These are phyloP conservation scores for Seriola quinqueradiata DNA, from an alignment of 2,113 vertebrate species.

Conservation along the genomic window DNA sequence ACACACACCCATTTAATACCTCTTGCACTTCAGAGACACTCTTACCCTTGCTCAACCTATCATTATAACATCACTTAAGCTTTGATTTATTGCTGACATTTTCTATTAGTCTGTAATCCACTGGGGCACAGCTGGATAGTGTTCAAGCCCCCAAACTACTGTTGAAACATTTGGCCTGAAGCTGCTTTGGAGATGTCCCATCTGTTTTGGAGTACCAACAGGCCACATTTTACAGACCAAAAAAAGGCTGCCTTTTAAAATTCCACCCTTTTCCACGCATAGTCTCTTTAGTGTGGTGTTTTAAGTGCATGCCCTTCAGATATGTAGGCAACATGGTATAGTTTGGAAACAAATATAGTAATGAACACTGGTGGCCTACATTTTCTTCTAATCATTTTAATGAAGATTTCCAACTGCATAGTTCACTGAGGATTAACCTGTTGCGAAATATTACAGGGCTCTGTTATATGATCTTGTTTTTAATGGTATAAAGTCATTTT, in stretches of 20 bases:
- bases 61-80: conserved; percentile 65
- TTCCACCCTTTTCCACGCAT: conserved; percentile 53
- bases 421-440: neutral
- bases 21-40: conserved; percentile 34
- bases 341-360: conserved; percentile 67
- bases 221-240: conserved; percentile 72
- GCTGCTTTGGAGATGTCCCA: conserved; percentile 68
- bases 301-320: conserved; percentile 48
- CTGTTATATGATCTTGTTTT: neutral
- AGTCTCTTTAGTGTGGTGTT: conserved; percentile 67
- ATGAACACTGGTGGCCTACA: conserved; percentile 18
- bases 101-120: conserved; percentile 74
- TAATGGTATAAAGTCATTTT: neutral
- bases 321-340: conserved; percentile 46
- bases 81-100: conserved; percentile 70
- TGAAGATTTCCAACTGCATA: neutral
- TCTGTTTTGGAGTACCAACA: conserved; percentile 74
- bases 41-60: conserved; percentile 39
- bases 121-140: conserved; percentile 62
- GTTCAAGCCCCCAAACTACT: conserved; percentile 56
- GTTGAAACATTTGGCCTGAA: conserved; percentile 63
- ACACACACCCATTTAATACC: conserved; percentile 20
- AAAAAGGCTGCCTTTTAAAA: conserved; percentile 52
- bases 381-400: conserved; percentile 31
- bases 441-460: neutral